Evolutionary conservation across 2,888 invertebrate genomes (phyloP), one percentile per base, ranked within the genome.

Genomic region (Timandra comae): DNA sequence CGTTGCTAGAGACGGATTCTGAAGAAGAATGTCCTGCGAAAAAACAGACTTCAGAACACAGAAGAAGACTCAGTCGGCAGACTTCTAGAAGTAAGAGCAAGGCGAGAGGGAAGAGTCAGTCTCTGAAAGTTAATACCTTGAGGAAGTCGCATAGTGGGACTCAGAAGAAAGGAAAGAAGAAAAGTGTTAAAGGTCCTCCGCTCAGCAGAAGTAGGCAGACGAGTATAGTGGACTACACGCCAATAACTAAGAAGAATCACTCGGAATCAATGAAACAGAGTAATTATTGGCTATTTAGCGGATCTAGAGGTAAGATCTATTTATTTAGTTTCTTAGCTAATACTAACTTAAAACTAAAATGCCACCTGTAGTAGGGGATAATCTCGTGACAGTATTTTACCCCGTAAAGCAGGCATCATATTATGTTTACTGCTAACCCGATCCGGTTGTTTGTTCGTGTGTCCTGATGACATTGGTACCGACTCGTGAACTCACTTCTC

Each of bases 51-150:
- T 64, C 69, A 19, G 82, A 84, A 36, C 82, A 81, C 12, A 70
- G 82, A 41, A 65, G 85, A 43, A 64, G 84, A 43, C 52, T 85
- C 4, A 85, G 85, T 37, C 60, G 85, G 38, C 84, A 84, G 38
- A 76, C 85, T 11, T 85, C 85, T 20, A 74, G 85, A 47, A 78
- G 81, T 51, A 85, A 85, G 51, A 85, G 85, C 35, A 85, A 84
- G 58, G 79, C 54, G 2, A 56, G 85, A 43, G 85, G 85, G 1
- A 85, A 85, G 44, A 84, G 84, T 46, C 85, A 84, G 43, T 66
- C 74, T 1, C 60, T 85, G 1, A 84, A 80, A 63, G 71, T 85
- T 3, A 84, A 80, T 30, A 84, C 85, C 0, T 38, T 85, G 8
- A 65, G 84, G 24, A 85, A 85, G 44, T 78, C 80, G 12, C 85